Evolutionary conservation across 2,113 vertebrate species (phyloP).

Genomic region (Nannospalax galili): DNA sequence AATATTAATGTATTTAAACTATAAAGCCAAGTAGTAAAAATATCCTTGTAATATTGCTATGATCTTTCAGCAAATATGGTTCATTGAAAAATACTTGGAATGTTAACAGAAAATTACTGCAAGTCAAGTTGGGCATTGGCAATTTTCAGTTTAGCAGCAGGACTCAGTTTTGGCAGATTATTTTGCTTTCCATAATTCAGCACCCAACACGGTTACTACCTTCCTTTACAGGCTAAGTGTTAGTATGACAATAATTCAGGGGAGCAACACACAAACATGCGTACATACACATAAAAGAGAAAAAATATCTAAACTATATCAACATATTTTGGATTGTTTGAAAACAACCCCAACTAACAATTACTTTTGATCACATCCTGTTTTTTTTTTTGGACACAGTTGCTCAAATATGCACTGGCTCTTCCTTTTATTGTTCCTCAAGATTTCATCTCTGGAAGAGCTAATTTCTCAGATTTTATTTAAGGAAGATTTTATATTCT

Average conservation of each 20-base stretch:
- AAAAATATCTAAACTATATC: not conserved
- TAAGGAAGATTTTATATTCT: not conserved
- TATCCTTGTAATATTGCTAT: constrained; percentile 10
- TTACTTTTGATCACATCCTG: not conserved
- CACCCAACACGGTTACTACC: not conserved
- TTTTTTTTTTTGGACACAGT: not conserved
- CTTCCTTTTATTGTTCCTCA: constrained; percentile 29
- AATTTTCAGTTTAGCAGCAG: not conserved
- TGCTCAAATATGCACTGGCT: not conserved
- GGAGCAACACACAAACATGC: not conserved
- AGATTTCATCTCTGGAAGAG: not conserved
- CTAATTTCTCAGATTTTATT: not conserved
- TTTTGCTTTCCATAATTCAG: not conserved
- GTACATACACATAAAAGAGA: not conserved
- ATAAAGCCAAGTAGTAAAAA: not conserved
- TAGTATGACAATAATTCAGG: not conserved
- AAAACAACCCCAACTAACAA: not conserved
- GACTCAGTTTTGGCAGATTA: not conserved
- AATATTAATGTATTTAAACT: not conserved
- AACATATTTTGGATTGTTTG: not conserved
- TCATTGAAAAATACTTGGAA: not conserved
- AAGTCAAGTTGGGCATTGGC: not conserved
- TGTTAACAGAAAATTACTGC: not conserved
- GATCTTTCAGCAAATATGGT: constrained; percentile 40
- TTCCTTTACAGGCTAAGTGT: not conserved